These are phyloP conservation scores for Chaetophractus vellerosus DNA, from an alignment of 2,797 vertebrate species.

Conservation along the genomic window DNA sequence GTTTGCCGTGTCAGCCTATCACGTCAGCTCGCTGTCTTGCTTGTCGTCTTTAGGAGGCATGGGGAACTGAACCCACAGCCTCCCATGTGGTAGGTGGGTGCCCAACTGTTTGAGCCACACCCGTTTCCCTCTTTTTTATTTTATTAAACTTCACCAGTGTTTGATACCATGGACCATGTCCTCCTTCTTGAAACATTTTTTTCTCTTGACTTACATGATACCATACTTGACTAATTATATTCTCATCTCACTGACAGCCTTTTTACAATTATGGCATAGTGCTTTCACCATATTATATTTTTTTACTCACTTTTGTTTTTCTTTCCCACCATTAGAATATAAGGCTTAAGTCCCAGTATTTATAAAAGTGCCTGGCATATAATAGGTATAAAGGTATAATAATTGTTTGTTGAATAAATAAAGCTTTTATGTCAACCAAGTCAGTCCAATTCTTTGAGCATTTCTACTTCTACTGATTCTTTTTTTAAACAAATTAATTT, in stretches of 20 bases:
- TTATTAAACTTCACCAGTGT: not conserved
- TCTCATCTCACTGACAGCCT: not conserved
- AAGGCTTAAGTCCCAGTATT: not conserved
- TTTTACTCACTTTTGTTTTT: conserved; percentile 19
- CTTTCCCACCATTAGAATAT: not conserved
- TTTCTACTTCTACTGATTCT: conserved; percentile 31
- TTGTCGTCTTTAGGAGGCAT: too few species aligned
- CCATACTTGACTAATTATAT: not conserved
- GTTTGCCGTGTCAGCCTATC: too few species aligned
- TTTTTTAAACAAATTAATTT: too few species aligned
- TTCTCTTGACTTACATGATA: not conserved
- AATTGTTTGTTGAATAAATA: conserved; percentile 46
- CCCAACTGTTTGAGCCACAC: too few species aligned
- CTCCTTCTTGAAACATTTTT: not conserved
- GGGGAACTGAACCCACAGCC: too few species aligned
- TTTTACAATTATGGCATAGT: not conserved
- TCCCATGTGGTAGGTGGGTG: too few species aligned
- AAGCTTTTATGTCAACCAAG: conserved; percentile 19
- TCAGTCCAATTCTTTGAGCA: not conserved
- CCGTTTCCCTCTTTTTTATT: too few species aligned
- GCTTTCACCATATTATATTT: not conserved
- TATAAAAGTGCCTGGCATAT: not conserved
- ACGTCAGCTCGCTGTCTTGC: too few species aligned
- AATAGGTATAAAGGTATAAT: not conserved
- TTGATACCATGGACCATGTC: not conserved